These are phyloP conservation scores for Meganola albula DNA, from an alignment of 2,888 invertebrate species.

Conservation along the genomic window DNA sequence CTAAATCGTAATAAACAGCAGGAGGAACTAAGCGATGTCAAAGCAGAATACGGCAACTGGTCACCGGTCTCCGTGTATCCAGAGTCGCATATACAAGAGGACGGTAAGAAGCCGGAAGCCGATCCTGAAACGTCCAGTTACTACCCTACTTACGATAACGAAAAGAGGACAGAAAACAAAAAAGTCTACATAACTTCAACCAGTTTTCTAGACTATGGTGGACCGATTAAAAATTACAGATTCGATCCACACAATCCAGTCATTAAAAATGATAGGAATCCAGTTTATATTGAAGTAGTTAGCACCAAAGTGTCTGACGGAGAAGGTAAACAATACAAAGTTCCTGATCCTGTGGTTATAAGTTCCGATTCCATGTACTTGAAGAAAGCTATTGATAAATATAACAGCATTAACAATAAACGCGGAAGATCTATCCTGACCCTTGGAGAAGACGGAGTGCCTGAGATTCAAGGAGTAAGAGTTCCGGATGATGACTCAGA, in stretches of 20 bases:
- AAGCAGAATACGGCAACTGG: constrained; percentile 75
- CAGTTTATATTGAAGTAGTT: constrained; percentile 72
- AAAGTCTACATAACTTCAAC: constrained; percentile 71
- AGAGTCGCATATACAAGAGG: constrained; percentile 66
- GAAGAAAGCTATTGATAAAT: constrained; percentile 70
- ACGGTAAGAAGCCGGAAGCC: constrained; percentile 55
- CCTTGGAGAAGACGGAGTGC: constrained; percentile 84
- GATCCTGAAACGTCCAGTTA: constrained; percentile 64
- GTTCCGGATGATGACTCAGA: constrained; percentile 91
- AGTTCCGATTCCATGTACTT: constrained; percentile 81
- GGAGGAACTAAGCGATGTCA: constrained; percentile 64
- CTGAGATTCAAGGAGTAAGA: constrained; percentile 88
- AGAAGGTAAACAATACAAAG: constrained; percentile 66
- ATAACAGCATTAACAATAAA: constrained; percentile 59
- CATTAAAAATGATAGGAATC: constrained; percentile 75
- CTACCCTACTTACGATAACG: constrained; percentile 69
- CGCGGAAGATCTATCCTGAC: constrained; percentile 81
- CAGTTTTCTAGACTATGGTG: constrained; percentile 60
- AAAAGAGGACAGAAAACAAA: constrained; percentile 60
- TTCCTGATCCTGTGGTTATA: constrained; percentile 83
- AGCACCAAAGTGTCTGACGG: constrained; percentile 69
- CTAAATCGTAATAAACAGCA: constrained; percentile 57
- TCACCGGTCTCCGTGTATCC: constrained; percentile 72
- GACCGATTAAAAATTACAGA: constrained; percentile 64
- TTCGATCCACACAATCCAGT: constrained; percentile 71